Conservation (phyloP, 2,113 vertebrate genomes). For the Pogonocichla stellata region DNA sequence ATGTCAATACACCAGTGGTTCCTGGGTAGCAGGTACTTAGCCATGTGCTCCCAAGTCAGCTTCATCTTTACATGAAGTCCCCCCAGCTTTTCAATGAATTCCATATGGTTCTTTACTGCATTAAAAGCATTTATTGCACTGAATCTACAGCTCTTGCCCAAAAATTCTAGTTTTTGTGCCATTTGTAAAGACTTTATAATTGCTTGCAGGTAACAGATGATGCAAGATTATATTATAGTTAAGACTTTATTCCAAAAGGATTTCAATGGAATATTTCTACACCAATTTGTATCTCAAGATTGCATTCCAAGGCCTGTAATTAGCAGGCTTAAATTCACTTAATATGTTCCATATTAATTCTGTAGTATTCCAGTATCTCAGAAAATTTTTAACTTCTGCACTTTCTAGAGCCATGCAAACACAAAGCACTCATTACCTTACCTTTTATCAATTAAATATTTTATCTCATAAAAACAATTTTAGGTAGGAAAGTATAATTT, state of each 20-base stretch:
- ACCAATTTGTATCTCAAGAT: neutral
- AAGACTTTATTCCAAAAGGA: neutral
- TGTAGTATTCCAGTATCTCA: neutral
- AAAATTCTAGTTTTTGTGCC: neutral
- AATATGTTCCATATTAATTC: neutral
- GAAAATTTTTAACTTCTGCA: neutral
- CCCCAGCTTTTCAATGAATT: neutral
- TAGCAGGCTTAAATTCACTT: neutral
- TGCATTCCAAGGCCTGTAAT: neutral
- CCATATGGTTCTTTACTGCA: neutral
- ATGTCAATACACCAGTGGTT: neutral
- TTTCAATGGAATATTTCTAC: neutral
- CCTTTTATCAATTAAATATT: neutral
- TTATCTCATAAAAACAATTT: neutral
- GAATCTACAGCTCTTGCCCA: neutral
- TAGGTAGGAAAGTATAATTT: neutral
- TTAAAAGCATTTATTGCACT: neutral
- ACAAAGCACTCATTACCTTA: neutral
- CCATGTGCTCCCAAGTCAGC: fast-evolving
- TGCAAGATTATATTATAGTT: neutral
- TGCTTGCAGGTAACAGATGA: neutral
- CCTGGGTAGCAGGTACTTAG: neutral
- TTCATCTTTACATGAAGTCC: neutral
- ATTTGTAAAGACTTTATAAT: neutral
- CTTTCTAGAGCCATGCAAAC: neutral